Evolutionary conservation across 2,797 vertebrate genomes (phyloP), one percentile per base, ranked within the genome.

Genomic region (Staurois parvus): DNA sequence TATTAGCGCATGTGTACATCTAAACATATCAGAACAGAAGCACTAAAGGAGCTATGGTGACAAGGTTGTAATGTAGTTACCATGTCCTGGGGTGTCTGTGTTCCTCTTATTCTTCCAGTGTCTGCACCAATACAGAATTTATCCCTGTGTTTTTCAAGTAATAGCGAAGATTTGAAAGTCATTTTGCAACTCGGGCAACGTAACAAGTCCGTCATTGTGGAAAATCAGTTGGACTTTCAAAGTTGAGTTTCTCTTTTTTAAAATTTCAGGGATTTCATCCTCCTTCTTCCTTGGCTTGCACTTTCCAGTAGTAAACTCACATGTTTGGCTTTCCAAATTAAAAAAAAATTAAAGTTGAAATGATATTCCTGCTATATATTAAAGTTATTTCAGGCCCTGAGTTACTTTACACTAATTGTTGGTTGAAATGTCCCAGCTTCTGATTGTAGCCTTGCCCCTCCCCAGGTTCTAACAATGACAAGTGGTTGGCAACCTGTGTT

Each of bases 41-140:
- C 21, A 37, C 26, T 2, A 32, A 40, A 15, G 32, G 24, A 24
- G 45, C 4, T 19, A 30, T 21, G 2, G 68, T 12, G n/a, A 26
- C 11, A 76, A 76, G 6, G 12, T 70, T n/a, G 37, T 26, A 48
- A 69, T 37, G 4, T 72, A 84, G 21, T 72, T 88, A 89, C 89
- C 89, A 89, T 66, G n/a, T 88, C 83, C 59, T 85, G 62, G 8
- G 88, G 85, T 1, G 86, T 89, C 42, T 83, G 88, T 7, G 80
- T 82, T 68, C 84, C 76, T 40, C 80, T 83, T n/a, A 69, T 52
- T 77, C 62, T 85, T 56, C 76, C 87, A 64, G 87, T 29, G 76
- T 88, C 80, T 64, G 72, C 83, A 37, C 90, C 91, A 72, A 92
- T 91, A 64, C 90, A 91, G 74, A 92, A 92, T 84, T 88, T 91